Evolutionary conservation across 2,888 invertebrate genomes (phyloP), one percentile per base, ranked within the genome.

Genomic region (Cremastinae sp.): DNA sequence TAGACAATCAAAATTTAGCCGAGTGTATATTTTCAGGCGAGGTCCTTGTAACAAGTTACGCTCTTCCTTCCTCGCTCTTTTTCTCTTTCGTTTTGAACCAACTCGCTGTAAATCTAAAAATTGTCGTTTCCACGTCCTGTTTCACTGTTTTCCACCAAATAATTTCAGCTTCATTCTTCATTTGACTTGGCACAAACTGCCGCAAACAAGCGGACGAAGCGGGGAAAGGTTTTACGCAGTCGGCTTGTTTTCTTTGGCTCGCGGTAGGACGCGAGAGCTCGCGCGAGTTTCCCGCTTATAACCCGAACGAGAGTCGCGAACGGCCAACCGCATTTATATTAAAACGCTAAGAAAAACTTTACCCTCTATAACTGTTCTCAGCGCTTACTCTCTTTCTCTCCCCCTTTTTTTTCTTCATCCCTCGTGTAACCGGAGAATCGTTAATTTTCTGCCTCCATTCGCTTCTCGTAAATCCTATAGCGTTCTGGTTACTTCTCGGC

Each of bases 371-470:
- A 58, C 72, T 75, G 43, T 14, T 84, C 83, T 81, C 83, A 74
- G 75, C 78, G 22, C 56, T 70, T 55, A 68, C 69, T 69, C 66
- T 70, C 18, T 43, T 56, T 53, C 70, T 39, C 41, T 69, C 71
- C 74, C 70, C 51, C 56, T 79, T 66, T 75, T 64, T 66, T 55
- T 58, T 65, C 68, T 56, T 56, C 77, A 70, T 74, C 80, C 68
- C 79, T 68, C 77, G 78, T 58, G 61, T 69, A 73, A 77, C 79
- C 78, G 66, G 76, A 76, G 87, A 89, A 89, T 89, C 89, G 89
- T 90, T 90, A 89, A 90, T 90, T 90, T 89, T 89, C 89, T 90
- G 88, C 89, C 88, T 89, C 89, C 88, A 90, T 90, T 90, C 86
- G 86, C 86, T 87, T 88, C 87, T 86, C 88, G 88, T 88, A 88